phyloP scores from a whole-genome alignment of 2,888 invertebrate genomes.

The Leptinotarsa juncta region DNA sequence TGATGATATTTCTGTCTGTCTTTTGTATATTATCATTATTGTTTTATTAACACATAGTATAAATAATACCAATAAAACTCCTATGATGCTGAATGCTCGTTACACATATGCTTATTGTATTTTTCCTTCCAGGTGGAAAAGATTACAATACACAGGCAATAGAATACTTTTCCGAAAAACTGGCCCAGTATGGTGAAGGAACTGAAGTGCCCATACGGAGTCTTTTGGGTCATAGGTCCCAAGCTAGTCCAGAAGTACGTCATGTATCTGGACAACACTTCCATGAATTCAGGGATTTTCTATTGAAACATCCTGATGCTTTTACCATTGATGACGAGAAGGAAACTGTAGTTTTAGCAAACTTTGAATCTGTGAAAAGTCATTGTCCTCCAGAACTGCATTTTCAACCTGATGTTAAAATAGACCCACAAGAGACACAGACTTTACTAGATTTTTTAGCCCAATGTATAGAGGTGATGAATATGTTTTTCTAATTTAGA shows the following conservation, averaged over 20 bases:
- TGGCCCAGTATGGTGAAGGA: constrained; percentile 94
- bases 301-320: constrained; percentile 84
- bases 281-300: constrained; percentile 90
- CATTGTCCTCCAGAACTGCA: constrained; percentile 77
- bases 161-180: constrained; percentile 95
- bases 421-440: constrained; percentile 87
- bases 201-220: constrained; percentile 98
- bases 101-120: neutral
- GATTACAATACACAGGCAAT: constrained; percentile 97
- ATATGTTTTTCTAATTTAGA: neutral
- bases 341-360: constrained; percentile 79
- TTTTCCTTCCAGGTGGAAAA: constrained; percentile 71
- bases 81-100: neutral
- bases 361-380: constrained; percentile 58
- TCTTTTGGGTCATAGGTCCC: constrained; percentile 94
- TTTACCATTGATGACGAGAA: constrained; percentile 88
- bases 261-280: constrained; percentile 95
- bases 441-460: constrained; percentile 83
- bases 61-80: no score
- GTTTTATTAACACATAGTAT: no score
- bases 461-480: constrained; percentile 78
- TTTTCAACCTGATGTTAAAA: constrained; percentile 80
- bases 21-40: no score
- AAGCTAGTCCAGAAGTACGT: constrained; percentile 95
- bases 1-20: no score